Conservation (phyloP, 2,797 vertebrate species). For the Notoglanidium macrostoma region DNA sequence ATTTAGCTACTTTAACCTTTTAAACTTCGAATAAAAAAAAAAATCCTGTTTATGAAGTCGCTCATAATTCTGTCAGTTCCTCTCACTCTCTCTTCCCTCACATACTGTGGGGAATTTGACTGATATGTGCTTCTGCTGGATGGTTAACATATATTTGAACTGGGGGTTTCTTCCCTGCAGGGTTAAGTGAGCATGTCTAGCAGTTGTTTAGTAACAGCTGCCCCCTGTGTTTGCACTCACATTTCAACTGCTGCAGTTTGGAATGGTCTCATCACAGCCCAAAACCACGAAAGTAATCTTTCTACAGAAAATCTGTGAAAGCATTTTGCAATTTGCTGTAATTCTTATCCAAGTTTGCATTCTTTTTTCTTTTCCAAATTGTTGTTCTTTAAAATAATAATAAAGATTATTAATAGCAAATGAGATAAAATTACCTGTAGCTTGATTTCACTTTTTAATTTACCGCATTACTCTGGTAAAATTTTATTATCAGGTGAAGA, state of each 20-base stretch:
- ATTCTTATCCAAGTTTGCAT: not conserved
- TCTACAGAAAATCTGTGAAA: not conserved
- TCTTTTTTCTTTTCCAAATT: not conserved
- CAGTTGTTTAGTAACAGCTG: conserved; percentile 58
- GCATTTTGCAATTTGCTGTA: not conserved
- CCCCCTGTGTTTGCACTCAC: conserved; percentile 25
- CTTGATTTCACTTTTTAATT: not conserved
- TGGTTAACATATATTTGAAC: not conserved
- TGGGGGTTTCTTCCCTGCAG: conserved; percentile 22
- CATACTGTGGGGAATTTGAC: not conserved
- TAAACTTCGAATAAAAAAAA: no score
- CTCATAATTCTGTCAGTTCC: not conserved
- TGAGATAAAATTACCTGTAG: not conserved
- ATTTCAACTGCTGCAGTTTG: conserved; percentile 11
- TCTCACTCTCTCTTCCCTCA: not conserved
- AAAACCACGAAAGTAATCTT: not conserved
- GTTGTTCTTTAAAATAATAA: not conserved
- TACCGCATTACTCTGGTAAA: not conserved
- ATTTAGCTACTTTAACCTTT: not conserved
- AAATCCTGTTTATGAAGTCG: no score
- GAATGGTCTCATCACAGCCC: not conserved
- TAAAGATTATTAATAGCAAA: not conserved
- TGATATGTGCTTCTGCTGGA: conserved; percentile 25
- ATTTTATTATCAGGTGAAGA: not conserved
- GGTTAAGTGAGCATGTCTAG: conserved; percentile 41